Evolutionary conservation across 2,113 vertebrate species (phyloP).

Genomic region (Ia io): DNA sequence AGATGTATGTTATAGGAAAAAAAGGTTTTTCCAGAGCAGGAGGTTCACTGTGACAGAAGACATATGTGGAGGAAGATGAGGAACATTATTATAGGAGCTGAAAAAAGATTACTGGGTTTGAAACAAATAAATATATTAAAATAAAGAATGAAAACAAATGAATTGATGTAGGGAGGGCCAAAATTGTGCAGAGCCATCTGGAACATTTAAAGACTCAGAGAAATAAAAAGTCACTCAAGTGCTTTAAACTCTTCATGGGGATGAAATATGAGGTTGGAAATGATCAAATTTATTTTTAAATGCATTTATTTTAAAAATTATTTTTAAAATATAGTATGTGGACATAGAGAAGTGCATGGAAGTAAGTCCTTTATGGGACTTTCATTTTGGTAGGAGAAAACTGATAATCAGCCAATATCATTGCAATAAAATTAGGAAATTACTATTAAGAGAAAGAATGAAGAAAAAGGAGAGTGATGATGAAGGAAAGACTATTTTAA

Average conservation of each 20-base stretch:
- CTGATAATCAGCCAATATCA: neutral
- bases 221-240: neutral
- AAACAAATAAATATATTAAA: neutral
- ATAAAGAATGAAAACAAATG: neutral
- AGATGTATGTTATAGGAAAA: fast-evolving
- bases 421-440: neutral
- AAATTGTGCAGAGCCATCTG: neutral
- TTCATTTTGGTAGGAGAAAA: neutral
- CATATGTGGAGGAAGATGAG: neutral
- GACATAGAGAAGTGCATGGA: neutral
- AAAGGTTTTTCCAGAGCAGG: neutral
- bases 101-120: neutral
- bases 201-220: neutral
- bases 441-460: neutral
- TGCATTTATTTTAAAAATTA: neutral
- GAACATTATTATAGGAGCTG: neutral
- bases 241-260: neutral
- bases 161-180: neutral
- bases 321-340: neutral
- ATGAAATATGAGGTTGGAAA: neutral
- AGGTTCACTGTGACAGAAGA: neutral
- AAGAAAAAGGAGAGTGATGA: neutral
- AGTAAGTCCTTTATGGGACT: neutral
- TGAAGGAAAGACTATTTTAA: neutral
- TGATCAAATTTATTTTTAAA: neutral